Evolutionary conservation across 2,113 vertebrate genomes (phyloP), one percentile per base, ranked within the genome.

Genomic region (Ctenomys sociabilis): DNA sequence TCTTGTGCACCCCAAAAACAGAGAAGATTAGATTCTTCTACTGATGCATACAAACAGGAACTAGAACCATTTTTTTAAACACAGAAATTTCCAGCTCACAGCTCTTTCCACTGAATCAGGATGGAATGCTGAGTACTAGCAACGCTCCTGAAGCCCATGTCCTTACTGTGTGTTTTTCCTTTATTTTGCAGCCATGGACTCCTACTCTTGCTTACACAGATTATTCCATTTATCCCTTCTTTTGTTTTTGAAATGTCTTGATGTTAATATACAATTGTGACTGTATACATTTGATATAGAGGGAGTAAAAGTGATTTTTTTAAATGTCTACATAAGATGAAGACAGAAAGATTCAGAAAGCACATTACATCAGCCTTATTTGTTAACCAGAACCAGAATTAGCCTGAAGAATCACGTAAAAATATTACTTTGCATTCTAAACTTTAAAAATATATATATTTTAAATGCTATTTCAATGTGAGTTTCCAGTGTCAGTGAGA

Each of bases 301-400:
- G 54, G 54, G 54, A 0, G 16, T 57, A 17, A 16, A 72, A 92
- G 45, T 61, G 68, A 84, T 35, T 88, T 40, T 66, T 95, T 92
- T 89, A 95, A 88, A 73, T 92, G 24, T 61, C 52, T 61, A 1
- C 37, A 16, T 75, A 80, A 90, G 64, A 84, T 84, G 28, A 72
- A 21, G 92, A 17, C 5, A 17, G 19, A 86, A 68, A 63, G 26
- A 11, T 75, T 28, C 80, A 66, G 37, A 9, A 91, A 91, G 88
- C 17, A 19, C 21, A 81, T n/a, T 70, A 7, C 16, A 61, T 17
- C 70, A 28, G 0, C 5, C n/a, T 43, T 19, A 21, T 72, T 84
- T 85, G 43, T 63, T 64, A 89, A 85, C 14, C 5, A 85, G 66
- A 86, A 68, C 22, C 40, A 85, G 37, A 92, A 90, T 87, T 86